Percentiles rank a stretch among this genome's conserved stretches.
Evolutionary conservation across 2,797 vertebrate genomes (phyloP).

Genomic region (Sebastes minor): DNA sequence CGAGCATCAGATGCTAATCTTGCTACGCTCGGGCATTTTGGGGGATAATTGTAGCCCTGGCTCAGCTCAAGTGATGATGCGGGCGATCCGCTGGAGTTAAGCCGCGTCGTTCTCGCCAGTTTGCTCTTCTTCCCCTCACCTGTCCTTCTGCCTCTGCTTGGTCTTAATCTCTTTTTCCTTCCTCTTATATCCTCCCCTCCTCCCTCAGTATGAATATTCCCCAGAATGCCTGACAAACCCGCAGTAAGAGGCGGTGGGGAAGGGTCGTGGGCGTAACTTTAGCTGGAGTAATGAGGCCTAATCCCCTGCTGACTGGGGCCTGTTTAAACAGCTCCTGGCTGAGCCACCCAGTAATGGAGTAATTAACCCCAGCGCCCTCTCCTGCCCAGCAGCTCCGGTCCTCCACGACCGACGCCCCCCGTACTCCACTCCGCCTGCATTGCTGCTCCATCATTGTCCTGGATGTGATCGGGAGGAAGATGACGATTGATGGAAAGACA

Average conservation of each 20-base stretch:
- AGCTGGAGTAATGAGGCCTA: slow-evolving; percentile 99
- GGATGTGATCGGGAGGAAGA: slow-evolving; percentile 24
- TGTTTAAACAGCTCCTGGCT: slow-evolving; percentile 90
- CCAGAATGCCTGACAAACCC: slow-evolving; percentile 85
- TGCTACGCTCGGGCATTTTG: slow-evolving; percentile 76
- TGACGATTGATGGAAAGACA: slow-evolving; percentile 33
- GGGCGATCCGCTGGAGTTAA: slow-evolving; percentile 73
- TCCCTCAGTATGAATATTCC: slow-evolving; percentile 86
- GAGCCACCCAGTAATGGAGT: slow-evolving; percentile 97
- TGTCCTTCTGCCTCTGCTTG: slow-evolving; percentile 42
- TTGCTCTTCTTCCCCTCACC: slow-evolving; percentile 63
- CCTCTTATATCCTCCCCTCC: slow-evolving; percentile 16
- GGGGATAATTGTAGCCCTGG: slow-evolving; percentile 84
- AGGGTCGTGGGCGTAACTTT: slow-evolving; percentile 93
- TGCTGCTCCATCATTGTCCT: slow-evolving; percentile 45
- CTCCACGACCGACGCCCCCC: slow-evolving; percentile 22
- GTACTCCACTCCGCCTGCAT: slow-evolving; percentile 9
- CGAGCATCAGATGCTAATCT: slow-evolving; percentile 83
- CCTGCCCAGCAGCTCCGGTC: slow-evolving; percentile 65
- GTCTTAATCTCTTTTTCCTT: slow-evolving; percentile 56
- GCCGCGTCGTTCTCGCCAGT: slow-evolving; percentile 53
- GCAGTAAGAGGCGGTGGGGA: slow-evolving; percentile 80
- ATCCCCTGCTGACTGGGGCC: slow-evolving; percentile 91
- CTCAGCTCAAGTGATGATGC: slow-evolving; percentile 78
- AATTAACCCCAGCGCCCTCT: slow-evolving; percentile 93